Percentiles rank a stretch among this genome's conserved stretches.
These are phyloP conservation scores for Drosophila helvetica DNA, from an alignment of 2,888 invertebrate genomes.

Conservation along the genomic window DNA sequence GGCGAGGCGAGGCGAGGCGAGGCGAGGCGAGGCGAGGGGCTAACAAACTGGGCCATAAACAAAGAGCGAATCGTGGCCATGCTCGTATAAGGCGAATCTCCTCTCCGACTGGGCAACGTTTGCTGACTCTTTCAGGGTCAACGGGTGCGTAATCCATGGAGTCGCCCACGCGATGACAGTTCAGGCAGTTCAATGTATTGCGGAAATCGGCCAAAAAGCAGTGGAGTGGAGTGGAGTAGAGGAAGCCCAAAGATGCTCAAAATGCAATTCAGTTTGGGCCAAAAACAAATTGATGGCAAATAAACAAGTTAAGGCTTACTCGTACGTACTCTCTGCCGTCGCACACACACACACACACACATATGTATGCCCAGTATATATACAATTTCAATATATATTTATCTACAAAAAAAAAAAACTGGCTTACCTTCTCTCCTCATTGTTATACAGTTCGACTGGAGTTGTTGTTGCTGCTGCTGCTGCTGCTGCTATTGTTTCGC, in stretches of 20 bases:
- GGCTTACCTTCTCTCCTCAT: constrained; percentile 79
- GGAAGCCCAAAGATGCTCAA: constrained; percentile 30
- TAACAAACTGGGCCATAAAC: constrained; percentile 20
- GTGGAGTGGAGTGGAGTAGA: constrained; percentile 4
- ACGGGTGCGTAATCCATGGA: constrained; percentile 52
- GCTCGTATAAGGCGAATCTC: constrained; percentile 66
- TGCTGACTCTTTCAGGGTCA: constrained; percentile 64
- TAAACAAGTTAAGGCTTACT: constrained; percentile 20
- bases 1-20: background rate
- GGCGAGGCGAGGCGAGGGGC: constrained; percentile 19
- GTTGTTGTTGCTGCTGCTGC: constrained; percentile 47
- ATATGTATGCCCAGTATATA: background rate
- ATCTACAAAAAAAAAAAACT: constrained; percentile 59
- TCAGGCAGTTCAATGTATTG: constrained; percentile 29
- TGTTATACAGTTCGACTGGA: constrained; percentile 67
- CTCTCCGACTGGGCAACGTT: constrained; percentile 24
- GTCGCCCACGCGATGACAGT: constrained; percentile 27
- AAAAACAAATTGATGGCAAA: constrained; percentile 35
- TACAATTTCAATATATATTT: constrained; percentile 34
- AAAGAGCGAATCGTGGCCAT: constrained; percentile 64
- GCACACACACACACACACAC: constrained; percentile 21
- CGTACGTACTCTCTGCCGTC: constrained; percentile 10
- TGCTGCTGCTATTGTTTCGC: constrained; percentile 63
- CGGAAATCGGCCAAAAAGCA: constrained; percentile 37
- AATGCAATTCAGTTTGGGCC: constrained; percentile 39